These are phyloP conservation scores for Chrysocyon brachyurus DNA, from an alignment of 2,797 vertebrate species.

Conservation along the genomic window DNA sequence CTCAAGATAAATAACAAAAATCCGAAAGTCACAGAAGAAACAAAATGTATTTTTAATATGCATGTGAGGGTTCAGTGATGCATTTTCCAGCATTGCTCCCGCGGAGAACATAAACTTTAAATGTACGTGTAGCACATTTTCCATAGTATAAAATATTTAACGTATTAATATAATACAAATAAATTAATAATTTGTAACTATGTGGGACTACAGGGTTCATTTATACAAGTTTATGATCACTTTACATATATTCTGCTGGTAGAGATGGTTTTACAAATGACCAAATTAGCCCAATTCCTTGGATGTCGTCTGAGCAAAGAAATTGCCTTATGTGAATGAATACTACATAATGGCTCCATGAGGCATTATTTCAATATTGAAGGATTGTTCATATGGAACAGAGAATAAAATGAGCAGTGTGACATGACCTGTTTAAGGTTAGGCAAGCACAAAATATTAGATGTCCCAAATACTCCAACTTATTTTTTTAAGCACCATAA, in stretches of 20 bases:
- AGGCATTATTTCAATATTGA: slow-evolving; percentile 53
- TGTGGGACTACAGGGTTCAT: neutral
- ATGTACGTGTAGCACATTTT: neutral
- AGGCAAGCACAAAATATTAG: slow-evolving; percentile 12
- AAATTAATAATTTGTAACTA: slow-evolving; percentile 9
- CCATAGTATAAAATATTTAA: slow-evolving; percentile 58
- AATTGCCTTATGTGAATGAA: slow-evolving; percentile 10
- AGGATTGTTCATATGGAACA: neutral
- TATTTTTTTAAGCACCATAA: neutral
- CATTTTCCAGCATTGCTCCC: slow-evolving; percentile 27
- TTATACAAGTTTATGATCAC: neutral
- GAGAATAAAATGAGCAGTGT: slow-evolving; percentile 10
- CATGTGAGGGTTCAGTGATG: neutral
- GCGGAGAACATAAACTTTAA: slow-evolving; percentile 55
- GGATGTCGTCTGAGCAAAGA: neutral
- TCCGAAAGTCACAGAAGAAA: slow-evolving; percentile 31
- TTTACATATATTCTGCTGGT: neutral
- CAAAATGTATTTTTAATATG: slow-evolving; percentile 62
- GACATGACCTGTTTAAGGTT: neutral
- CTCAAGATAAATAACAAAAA: slow-evolving; percentile 40
- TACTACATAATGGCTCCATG: neutral
- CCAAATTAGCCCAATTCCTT: neutral
- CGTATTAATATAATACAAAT: neutral
- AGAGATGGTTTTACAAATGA: slow-evolving; percentile 33
- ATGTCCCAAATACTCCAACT: neutral